A percentile compares a stretch with the other conserved stretches of the same genome.
These are phyloP conservation scores for Psittacula derbiana DNA, from an alignment of 2,797 vertebrate species.

Conservation along the genomic window DNA sequence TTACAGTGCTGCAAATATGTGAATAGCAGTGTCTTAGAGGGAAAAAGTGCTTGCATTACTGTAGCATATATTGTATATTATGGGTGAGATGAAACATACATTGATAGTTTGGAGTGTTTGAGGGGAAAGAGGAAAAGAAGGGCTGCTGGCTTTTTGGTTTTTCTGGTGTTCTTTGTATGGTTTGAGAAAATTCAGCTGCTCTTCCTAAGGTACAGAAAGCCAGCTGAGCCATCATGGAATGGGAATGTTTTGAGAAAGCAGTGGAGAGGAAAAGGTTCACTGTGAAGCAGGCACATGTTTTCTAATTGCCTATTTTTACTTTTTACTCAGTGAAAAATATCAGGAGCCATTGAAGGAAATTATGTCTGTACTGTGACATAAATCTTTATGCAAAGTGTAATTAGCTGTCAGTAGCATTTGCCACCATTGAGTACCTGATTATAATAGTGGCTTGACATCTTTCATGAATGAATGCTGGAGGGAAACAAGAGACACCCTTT, in stretches of 20 bases:
- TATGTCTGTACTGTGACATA: neutral
- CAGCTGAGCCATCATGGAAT: neutral
- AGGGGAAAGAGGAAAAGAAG: neutral
- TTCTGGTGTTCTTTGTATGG: neutral
- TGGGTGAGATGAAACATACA: neutral
- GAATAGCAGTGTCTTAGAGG: neutral
- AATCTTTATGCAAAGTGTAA: slow-evolving; percentile 10
- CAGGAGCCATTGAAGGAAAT: slow-evolving; percentile 13
- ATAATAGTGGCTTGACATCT: neutral
- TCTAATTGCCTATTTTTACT: slow-evolving; percentile 17
- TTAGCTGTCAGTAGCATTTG: slow-evolving; percentile 42
- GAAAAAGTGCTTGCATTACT: neutral
- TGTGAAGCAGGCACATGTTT: neutral
- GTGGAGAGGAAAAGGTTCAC: neutral
- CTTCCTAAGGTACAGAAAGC: neutral
- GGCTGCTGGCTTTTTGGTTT: neutral
- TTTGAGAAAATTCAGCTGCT: neutral
- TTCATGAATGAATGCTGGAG: neutral
- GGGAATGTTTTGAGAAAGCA: neutral
- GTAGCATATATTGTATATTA: neutral
- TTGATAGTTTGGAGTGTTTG: neutral
- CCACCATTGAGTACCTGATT: neutral
- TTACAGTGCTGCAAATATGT: neutral
- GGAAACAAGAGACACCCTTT: neutral
- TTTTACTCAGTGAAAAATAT: slow-evolving; percentile 4